Evolutionary conservation across 2,113 vertebrate genomes (phyloP), one percentile per base, ranked within the genome.

Genomic region (Oreochromis tanganicae): DNA sequence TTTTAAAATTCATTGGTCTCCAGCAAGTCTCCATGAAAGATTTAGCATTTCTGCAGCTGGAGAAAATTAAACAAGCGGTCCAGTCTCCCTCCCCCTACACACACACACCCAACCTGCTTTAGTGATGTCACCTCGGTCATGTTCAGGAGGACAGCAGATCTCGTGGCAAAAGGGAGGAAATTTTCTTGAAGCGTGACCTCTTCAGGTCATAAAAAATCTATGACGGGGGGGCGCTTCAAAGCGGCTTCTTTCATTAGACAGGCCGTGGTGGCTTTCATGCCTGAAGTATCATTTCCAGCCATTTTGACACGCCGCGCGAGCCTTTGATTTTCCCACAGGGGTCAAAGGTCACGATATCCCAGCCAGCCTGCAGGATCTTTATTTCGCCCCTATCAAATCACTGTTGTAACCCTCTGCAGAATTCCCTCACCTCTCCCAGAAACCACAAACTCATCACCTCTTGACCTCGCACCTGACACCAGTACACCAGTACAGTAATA

Each of bases 1-100:
- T 91, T 95, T 91, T 93, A 89, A 93, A 94, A 94, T 95, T 87
- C 86, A 94, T 84, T 83, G 81, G 80, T 88, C 91, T 90, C 83
- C 41, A 93, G 92, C 19, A 83, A 83, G 54, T 59, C 57, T 85
- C 73, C 80, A 88, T 95, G 80, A 93, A 94, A 93, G 87, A 95
- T 94, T 91, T 85, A 90, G 78, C 57, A 61, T 82, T 85, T 86
- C 84, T 83, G 52, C 92, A 92, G 94, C 90, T 93, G 94, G 55
- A 61, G 81, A 81, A 84, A 89, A 87, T 93, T 88, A 90, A 90
- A 90, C 56, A 29, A 75, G 80, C 24, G 61, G 38, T 87, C 80
- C 19, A 29, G 54, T 19, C 16, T 29, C 43, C 9, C 19, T 5
- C 75, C 41, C 66, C 17, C 17, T 66, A 66, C 61, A 38, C 19